Percentiles rank a stretch among this genome's conserved stretches.
These are phyloP conservation scores for Drosophila ficusphila DNA, from an alignment of 1,140 invertebrate genomes.

Conservation along the genomic window DNA sequence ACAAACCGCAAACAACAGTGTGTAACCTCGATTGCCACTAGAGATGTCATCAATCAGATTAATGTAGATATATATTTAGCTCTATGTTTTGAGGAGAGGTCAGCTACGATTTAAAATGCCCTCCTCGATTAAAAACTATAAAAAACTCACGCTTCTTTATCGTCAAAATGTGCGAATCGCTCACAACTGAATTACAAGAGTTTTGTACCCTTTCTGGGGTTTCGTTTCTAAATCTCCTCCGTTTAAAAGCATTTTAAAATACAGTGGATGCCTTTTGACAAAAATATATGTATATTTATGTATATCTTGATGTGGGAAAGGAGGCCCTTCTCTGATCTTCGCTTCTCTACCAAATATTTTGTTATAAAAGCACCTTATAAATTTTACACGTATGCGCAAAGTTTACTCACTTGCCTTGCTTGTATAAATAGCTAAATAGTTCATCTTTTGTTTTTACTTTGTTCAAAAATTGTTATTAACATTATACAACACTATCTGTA, in stretches of 20 bases:
- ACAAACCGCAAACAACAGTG: conserved; percentile 72
- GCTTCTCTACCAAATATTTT: conserved; percentile 44
- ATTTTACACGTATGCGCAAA: conserved; percentile 62
- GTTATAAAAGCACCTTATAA: conserved; percentile 80
- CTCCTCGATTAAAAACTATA: conserved; percentile 71
- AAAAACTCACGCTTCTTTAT: conserved; percentile 48
- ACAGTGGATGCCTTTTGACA: conserved; percentile 50
- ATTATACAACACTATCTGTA: conserved; percentile 81
- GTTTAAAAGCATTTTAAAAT: conserved; percentile 79
- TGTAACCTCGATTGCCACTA: conserved; percentile 68
- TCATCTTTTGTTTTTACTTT: conserved; percentile 50
- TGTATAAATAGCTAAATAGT: conserved; percentile 78
- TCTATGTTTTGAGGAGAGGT: conserved; percentile 37
- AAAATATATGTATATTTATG: conserved; percentile 59
- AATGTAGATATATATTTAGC: conserved; percentile 36
- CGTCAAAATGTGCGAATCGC: conserved; percentile 51
- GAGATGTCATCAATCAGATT: conserved; percentile 46
- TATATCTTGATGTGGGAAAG: conserved; percentile 39
- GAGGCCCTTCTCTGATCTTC: conserved; percentile 39
- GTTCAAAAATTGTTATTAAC: conserved; percentile 70
- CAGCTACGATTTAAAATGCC: conserved; percentile 43
- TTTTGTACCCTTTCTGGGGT: conserved; percentile 24
- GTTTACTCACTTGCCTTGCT: conserved; percentile 40
- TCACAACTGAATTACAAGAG: conserved; percentile 64
- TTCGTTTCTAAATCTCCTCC: conserved; percentile 39